Percentiles rank a stretch among this genome's conserved stretches.
phyloP scores from a whole-genome alignment of 2,888 invertebrate species.

The Drosophila algonquin region DNA sequence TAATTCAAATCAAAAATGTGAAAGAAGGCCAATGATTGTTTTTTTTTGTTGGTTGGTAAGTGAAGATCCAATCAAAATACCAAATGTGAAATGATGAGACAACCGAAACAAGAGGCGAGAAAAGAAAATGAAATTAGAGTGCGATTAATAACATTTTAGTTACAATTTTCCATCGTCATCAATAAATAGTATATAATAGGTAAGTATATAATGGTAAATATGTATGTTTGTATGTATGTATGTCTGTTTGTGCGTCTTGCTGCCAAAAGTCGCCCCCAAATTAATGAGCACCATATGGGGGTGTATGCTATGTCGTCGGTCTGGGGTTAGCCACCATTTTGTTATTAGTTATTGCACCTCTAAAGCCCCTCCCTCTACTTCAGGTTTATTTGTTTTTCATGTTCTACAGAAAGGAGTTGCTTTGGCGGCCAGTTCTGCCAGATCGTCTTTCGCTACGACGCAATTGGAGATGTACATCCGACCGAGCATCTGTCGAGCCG shows the following conservation, averaged over 20 bases:
- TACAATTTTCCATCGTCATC: constrained; percentile 56
- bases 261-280: constrained; percentile 36
- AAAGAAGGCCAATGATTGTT: constrained; percentile 37
- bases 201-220: constrained; percentile 7
- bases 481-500: constrained; percentile 16
- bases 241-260: constrained; percentile 4
- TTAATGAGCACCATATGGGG: neutral
- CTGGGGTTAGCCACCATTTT: constrained; percentile 23
- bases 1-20: constrained; percentile 58
- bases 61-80: constrained; percentile 24
- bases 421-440: no score
- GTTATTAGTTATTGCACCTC: constrained; percentile 25
- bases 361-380: no score
- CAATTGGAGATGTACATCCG: constrained; percentile 41
- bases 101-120: constrained; percentile 32
- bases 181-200: constrained; percentile 19
- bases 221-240: constrained; percentile 1
- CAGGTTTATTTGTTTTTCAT: neutral
- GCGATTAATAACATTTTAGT: constrained; percentile 80
- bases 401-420: constrained; percentile 24
- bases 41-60: constrained; percentile 33
- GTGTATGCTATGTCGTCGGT: constrained; percentile 6
- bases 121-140: constrained; percentile 58
- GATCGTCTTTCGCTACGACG: constrained; percentile 44
- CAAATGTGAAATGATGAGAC: constrained; percentile 24